Conservation (phyloP, 2,113 vertebrate genomes). For the Semnopithecus entellus region DNA sequence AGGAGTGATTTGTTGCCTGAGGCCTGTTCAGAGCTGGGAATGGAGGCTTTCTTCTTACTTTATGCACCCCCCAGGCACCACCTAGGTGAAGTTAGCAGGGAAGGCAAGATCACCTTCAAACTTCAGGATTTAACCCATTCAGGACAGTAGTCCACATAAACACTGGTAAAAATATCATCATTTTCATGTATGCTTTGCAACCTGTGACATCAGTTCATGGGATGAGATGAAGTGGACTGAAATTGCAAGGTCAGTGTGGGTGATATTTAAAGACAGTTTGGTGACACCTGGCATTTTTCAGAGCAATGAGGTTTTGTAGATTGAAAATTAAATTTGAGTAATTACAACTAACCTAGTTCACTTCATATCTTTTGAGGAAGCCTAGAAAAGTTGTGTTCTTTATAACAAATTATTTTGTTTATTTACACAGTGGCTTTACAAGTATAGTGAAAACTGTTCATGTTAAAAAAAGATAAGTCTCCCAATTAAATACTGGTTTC, state of each 20-base stretch:
- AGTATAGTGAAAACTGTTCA: not conserved
- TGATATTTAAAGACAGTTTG: not conserved
- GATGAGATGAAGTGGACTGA: not conserved
- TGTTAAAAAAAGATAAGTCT: not conserved
- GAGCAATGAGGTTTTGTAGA: not conserved
- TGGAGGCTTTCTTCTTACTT: not conserved
- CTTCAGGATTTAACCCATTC: not conserved
- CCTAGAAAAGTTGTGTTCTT: not conserved
- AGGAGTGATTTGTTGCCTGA: not conserved
- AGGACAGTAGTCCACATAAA: not conserved
- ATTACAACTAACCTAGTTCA: not conserved
- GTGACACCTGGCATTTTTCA: not conserved
- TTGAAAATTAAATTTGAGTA: not conserved
- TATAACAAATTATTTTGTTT: not conserved
- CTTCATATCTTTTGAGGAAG: not conserved
- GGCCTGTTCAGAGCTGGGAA: not conserved
- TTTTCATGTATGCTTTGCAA: not conserved
- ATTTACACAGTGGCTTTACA: not conserved
- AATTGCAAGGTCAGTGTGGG: not conserved
- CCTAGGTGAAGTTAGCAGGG: not conserved
- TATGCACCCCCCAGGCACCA: fast-evolving
- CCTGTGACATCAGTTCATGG: not conserved
- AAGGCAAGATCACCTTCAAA: not conserved
- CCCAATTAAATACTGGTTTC: not conserved
- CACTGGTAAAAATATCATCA: not conserved